These are phyloP conservation scores for Piscicola geometra DNA, from an alignment of 2,888 invertebrate species.

Conservation along the genomic window DNA sequence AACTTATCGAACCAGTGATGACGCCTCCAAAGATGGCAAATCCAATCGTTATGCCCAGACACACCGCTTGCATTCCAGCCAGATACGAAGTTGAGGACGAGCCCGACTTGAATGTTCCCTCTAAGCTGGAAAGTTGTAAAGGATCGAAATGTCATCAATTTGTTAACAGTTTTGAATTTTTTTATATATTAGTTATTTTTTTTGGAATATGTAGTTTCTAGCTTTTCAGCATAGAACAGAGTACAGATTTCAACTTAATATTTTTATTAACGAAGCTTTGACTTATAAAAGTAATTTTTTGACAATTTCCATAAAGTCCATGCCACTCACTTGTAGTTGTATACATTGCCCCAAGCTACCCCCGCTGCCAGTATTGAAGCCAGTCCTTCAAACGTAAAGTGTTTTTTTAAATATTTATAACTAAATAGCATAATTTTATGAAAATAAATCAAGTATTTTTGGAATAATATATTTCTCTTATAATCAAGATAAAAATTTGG, in stretches of 20 bases:
- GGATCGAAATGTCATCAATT: too few relatives aligned
- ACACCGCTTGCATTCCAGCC: constrained; percentile 36
- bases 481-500: neutral
- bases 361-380: constrained; percentile 72
- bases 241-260: too few relatives aligned
- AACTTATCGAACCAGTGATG: constrained; percentile 47
- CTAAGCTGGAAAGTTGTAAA: neutral
- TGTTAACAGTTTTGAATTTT: neutral
- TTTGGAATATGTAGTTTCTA: neutral
- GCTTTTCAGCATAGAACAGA: neutral
- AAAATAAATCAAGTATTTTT: neutral
- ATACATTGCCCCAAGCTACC: constrained; percentile 62
- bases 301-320: too few relatives aligned
- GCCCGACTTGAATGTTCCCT: constrained; percentile 33
- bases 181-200: neutral
- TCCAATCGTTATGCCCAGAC: constrained; percentile 46
- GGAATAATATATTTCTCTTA: neutral
- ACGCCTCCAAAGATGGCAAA: constrained; percentile 48
- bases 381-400: constrained; percentile 53
- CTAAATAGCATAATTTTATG: neutral
- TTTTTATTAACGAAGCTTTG: too few relatives aligned
- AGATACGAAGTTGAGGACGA: constrained; percentile 48
- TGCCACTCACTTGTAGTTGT: constrained; percentile 57
- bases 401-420: too few relatives aligned
- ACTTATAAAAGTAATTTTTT: too few relatives aligned